Base-by-base conservation (phyloP, 2,797 vertebrate species). In the Muscicapa comitata region DNA sequence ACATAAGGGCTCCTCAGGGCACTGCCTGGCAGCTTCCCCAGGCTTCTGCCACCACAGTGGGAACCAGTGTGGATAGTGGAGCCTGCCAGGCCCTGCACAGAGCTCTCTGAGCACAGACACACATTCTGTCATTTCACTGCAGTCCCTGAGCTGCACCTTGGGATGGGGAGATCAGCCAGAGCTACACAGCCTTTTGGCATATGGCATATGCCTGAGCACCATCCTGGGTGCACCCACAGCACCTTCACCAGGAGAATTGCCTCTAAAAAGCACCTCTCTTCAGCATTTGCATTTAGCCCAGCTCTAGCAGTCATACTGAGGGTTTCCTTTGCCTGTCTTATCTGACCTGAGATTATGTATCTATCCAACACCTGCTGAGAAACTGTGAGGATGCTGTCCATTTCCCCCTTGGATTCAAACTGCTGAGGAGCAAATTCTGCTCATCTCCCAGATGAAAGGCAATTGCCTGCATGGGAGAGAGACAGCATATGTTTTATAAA, bases 101-200 rank as follows among this genome's bases (percentile, higher is more conserved):
- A 70, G 3, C 43, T 48, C 15, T 0, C 50, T 25, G 45, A 73
- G 79, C 5, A 17, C 74, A 73, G 66, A 26, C 7, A 8, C 38
- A 9, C 25, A 2, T 48, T 15, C 45, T 23, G 17, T 20, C 13
- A 20, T 24, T 40, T 20, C 58, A 5, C 8, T 28, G 28, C 16
- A 3, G 24, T 18, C 19, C 42, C 40, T 3, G 43, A 35, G n/a
- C 17, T 19, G 33, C 7, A 19, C 24, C 54, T 8, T 2, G 1
- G 28, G 29, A 45, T 76, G 80, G 35, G 59, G 65, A 42, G 0
- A 0, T 23, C 59, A 31, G 1, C 35, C 1, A 0, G 3, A 37
- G 2, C 47, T 9, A 1, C 1, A 11, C 19, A 43, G 42, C 31
- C 35, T 67, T 68, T 38, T 29, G 66, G 73, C 38, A 4, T 2